phyloP scores from a whole-genome alignment of 2,113 vertebrate genomes.

The Ammodytes marinus region DNA sequence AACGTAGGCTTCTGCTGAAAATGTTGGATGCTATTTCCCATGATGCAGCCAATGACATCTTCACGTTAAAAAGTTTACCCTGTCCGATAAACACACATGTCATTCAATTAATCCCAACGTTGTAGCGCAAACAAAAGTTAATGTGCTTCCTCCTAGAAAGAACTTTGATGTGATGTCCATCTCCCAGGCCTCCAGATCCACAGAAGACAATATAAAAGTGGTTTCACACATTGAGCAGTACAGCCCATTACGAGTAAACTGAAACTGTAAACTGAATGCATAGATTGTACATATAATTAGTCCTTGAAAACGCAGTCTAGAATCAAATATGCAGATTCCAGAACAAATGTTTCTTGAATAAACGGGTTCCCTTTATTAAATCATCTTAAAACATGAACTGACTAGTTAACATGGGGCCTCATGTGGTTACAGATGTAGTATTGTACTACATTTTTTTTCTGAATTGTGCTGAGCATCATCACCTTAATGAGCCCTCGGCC shows the following conservation, averaged over 20 bases:
- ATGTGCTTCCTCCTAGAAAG: neutral
- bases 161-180: neutral
- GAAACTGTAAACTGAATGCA: neutral
- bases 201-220: neutral
- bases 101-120: neutral
- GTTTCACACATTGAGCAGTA: neutral
- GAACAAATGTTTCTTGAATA: too few species aligned
- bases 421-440: neutral
- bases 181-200: neutral
- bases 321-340: neutral
- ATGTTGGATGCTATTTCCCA: neutral
- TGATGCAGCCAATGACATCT: neutral
- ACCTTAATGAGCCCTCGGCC: conserved; percentile 25
- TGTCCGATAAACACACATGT: neutral
- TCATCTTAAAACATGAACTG: neutral
- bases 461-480: conserved; percentile 8
- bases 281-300: neutral
- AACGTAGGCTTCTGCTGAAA: neutral
- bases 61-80: neutral
- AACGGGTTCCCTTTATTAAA: neutral
- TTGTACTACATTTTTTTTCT: neutral
- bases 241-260: neutral
- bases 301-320: neutral
- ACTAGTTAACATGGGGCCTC: neutral
- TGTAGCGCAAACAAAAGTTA: neutral